Base-by-base conservation (phyloP, 2,888 invertebrate genomes). In the Orthonevra nobilis region DNA sequence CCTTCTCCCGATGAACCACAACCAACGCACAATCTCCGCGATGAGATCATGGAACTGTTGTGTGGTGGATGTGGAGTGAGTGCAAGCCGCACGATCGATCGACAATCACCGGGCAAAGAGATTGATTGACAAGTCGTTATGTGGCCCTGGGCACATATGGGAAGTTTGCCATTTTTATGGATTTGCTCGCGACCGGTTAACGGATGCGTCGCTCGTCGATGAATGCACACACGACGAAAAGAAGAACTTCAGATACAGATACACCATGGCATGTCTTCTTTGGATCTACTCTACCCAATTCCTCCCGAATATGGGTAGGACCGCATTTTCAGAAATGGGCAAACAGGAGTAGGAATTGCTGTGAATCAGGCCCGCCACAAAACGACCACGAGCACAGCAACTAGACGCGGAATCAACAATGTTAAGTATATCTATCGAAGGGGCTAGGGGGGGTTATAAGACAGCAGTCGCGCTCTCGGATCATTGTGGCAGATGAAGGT, bases 101-200 rank as follows among this genome's bases (percentile, higher is more conserved):
- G 73, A 79, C 79, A 73, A 73, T 73, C 79, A 66, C 60, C 79
- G 68, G 42, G 66, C 44, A 68, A 73, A 75, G 66, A 73, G 73
- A 79, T 79, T 79, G 79, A 79, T 79, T 79, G 79, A 79, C 79
- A 79, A 79, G 79, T 73, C 73, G 79, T 66, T 73, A 79, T 79
- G 79, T 79, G 66, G 73, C 73, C 73, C 73, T 79, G 73, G 72
- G 79, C 79, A 79, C 73, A 73, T 79, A 79, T 73, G 79, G 79
- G 79, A 79, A 73, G 79, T 68, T 73, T 68, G 73, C 73, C 73
- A 79, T 73, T 79, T 79, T 79, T 61, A 79, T 73, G 79, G 77
- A 32, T 72, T 48, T 64, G 12, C 54, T 79, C 34, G 66, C 73
- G 44, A 68, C 79, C 79, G 79, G 79, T 79, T 79, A 77, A 77